Base-by-base conservation (phyloP, 2,888 invertebrate species). In the Rhagonycha lutea region DNA sequence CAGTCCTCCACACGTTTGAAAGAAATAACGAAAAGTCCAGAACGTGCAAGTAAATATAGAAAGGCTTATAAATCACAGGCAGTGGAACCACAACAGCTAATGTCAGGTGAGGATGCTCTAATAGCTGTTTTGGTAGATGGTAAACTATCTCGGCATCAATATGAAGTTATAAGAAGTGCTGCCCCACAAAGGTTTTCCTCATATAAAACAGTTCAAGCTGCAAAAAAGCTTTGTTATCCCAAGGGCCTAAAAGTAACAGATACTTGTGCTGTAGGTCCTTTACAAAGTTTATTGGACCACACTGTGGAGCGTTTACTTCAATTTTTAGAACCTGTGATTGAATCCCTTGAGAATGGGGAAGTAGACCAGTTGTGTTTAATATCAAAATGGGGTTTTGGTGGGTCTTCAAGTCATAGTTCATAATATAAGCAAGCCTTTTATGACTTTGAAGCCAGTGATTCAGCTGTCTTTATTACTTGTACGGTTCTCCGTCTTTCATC, bases 401-500 rank as follows among this genome's bases (percentile, higher is more conserved):
- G n/a, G n/a, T n/a, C n/a, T n/a, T n/a, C n/a, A n/a, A n/a, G n/a
- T n/a, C n/a, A n/a, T n/a, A n/a, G n/a, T n/a, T n/a, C n/a, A n/a
- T n/a, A n/a, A n/a, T n/a, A n/a, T n/a, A n/a, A n/a, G n/a, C n/a
- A n/a, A n/a, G n/a, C n/a, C n/a, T n/a, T n/a, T n/a, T 76, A 79
- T 81, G 81, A 77, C 29, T n/a, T 26, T 61, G 80, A 79, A 60
- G 81, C 78, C 61, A 78, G 75, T 74, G 82, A 83, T 80, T 76
- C 82, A 11, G 77, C 78, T 78, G 80, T 83, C 61, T 84, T 83
- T 74, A 79, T 82, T 61, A 83, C 81, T 14, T 82, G 79, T 62
- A 47, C 83, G 60, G 84, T 85, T 74, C 82, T 81, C 47, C 67
- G 82, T 32, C 81, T 82, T 11, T 70, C 80, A 47, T 83, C 83